Base-by-base conservation (phyloP, 2,888 invertebrate genomes). In the Colostygia pectinataria region DNA sequence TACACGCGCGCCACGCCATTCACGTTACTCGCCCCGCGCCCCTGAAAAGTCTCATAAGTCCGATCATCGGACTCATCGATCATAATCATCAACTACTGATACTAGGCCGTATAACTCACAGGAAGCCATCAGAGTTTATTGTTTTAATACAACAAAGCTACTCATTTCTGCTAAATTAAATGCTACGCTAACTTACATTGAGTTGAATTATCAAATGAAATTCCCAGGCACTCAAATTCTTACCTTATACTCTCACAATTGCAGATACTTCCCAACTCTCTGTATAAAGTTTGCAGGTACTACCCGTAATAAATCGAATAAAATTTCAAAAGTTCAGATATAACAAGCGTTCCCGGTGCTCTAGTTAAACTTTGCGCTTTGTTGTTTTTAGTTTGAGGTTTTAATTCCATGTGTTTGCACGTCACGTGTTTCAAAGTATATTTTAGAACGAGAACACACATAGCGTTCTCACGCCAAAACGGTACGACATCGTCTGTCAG, bases 231-330 rank as follows among this genome's bases (percentile, higher is more conserved):
- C 34, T 50, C 36, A 9, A 23, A 37, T 33, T 32, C 31, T 15
- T 29, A 34, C 33, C 20, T 29, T 12, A 37, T 36, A 37, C 33
- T 41, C 44, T 27, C 18, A 13, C 38, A 38, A 52, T 45, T 28
- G 40, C 38, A 38, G 28, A 45, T 33, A 46, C 51, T 52, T 42
- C 15, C 13, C 12, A 51, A 51, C 20, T 52, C 66, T 65, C 64
- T 69, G 63, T 59, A 53, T 39, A 53, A 70, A 73, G 61, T 74
- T 71, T 54, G 57, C 59, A 55, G 58, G 61, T n/a, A 73, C 65
- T 68, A 53, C 64, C 44, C 53, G 68, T 61, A 67, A 73, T 71
- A 71, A 73, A 73, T 70, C 69, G 65, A 57, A 55, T 57, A 63
- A 66, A 69, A 68, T 70, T 67, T 63, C 69, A 65, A 60, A 72